Conservation (phyloP, 2,113 vertebrate genomes). For the cat (Felis catus) region F.catus_Fca126_mat1.0 CM031423.1:63653501-63654000, state of each 20-base stretch:
- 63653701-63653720: neutral
- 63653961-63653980: neutral
- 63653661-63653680: neutral
- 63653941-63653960: neutral
- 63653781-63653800: neutral
- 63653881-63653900: neutral
- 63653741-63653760: slow-evolving; percentile 13
- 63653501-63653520: neutral
- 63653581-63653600: neutral
- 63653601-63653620: neutral
- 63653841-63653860: neutral
- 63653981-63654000: neutral
- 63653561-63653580: neutral
- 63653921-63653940: neutral
- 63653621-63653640: neutral
- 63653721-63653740: slow-evolving; percentile 1
- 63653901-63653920: neutral
- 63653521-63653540: neutral
- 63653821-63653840: neutral
- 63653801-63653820: neutral
- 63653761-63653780: neutral
- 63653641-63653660: neutral
- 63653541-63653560: neutral
- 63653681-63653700: neutral
- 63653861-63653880: neutral